Conservation (phyloP, 2,888 invertebrate species). For the Monoplex corrugatus region DNA sequence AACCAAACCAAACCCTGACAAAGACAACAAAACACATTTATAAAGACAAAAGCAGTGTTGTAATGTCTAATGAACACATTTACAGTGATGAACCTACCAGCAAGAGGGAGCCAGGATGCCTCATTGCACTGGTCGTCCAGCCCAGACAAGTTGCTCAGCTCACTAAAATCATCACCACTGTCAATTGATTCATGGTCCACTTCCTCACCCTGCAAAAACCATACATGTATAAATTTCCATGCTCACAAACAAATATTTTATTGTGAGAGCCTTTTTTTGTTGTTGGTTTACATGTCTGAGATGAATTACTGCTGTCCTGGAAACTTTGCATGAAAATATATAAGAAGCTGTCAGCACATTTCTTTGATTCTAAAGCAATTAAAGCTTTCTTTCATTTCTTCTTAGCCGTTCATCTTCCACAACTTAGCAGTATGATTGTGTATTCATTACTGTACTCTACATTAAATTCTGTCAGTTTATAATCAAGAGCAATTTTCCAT, state of each 20-base stretch:
- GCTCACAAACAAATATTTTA: too few species aligned
- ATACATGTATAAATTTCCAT: neutral
- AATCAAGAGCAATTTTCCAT: too few species aligned
- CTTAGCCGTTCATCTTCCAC: too few species aligned
- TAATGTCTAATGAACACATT: neutral
- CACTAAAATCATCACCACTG: constrained; percentile 81
- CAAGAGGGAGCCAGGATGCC: constrained; percentile 86
- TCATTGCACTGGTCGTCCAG: constrained; percentile 83
- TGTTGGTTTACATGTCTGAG: neutral
- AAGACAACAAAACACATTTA: too few species aligned
- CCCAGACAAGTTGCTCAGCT: constrained; percentile 84
- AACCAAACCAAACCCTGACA: too few species aligned
- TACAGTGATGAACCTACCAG: constrained; percentile 80
- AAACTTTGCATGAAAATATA: too few species aligned
- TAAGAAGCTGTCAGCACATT: too few species aligned
- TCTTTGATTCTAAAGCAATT: too few species aligned
- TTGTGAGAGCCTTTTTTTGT: neutral
- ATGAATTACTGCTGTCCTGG: neutral
- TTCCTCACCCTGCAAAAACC: neutral
- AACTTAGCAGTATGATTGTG: too few species aligned
- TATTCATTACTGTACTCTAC: too few species aligned
- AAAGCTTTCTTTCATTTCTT: too few species aligned
- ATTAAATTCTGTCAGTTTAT: too few species aligned
- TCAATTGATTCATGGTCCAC: constrained; percentile 37
- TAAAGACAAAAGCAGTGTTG: neutral